Percentiles rank a stretch among this genome's conserved stretches.
phyloP scores from a whole-genome alignment of 2,888 invertebrate species.

The Thelaira solivaga region DNA sequence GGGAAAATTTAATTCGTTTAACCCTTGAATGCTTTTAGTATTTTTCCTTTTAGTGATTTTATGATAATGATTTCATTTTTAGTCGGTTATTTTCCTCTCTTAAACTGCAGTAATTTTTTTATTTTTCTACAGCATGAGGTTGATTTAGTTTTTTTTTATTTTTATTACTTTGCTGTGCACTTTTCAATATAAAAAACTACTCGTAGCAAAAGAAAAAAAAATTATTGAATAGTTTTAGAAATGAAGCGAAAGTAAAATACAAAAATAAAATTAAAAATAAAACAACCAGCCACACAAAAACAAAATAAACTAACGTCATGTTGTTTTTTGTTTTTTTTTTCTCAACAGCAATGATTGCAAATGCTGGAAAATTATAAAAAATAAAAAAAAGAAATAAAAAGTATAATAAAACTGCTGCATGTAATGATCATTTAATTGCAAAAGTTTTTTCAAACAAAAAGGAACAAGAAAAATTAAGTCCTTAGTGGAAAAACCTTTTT shows the following conservation, averaged over 20 bases:
- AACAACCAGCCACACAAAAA: background rate
- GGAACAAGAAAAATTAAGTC: background rate
- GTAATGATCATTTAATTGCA: slow-evolving; percentile 55
- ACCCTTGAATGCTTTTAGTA: background rate
- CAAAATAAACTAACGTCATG: slow-evolving; percentile 32
- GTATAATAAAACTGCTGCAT: slow-evolving; percentile 26
- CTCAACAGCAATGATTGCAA: slow-evolving; percentile 20
- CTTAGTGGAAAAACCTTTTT: background rate
- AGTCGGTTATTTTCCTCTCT: background rate
- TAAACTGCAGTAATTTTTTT: slow-evolving; percentile 10
- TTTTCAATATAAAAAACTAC: slow-evolving; percentile 33
- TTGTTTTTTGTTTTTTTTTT: too few species aligned
- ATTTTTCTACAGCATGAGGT: background rate
- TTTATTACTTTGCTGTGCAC: slow-evolving; percentile 16
- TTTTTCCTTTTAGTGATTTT: background rate
- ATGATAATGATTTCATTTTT: slow-evolving; percentile 22
- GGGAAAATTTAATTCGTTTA: background rate
- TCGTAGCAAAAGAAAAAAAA: slow-evolving; percentile 32
- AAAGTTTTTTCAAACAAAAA: slow-evolving; percentile 46
- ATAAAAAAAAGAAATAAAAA: too few species aligned
- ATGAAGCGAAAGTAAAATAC: slow-evolving; percentile 24
- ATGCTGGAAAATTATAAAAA: slow-evolving; percentile 25
- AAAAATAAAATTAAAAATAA: too few species aligned
- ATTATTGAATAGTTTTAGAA: slow-evolving; percentile 46
- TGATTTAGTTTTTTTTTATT: slow-evolving; percentile 32